A percentile compares a stretch with the other conserved stretches of the same genome.
Conservation (phyloP, 2,113 vertebrate genomes). For the Silurus meridionalis region DNA sequence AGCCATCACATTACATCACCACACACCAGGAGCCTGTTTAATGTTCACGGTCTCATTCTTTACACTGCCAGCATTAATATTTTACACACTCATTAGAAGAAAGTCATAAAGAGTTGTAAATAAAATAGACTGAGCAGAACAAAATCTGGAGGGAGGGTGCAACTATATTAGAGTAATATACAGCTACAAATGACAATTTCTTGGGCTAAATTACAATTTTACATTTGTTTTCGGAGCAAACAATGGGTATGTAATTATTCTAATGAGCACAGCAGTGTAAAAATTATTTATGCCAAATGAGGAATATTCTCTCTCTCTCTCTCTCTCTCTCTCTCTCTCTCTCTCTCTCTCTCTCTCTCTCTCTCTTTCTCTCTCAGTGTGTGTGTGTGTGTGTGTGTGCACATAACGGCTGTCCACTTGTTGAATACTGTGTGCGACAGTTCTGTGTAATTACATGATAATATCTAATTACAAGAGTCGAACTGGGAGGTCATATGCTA, state of each 20-base stretch:
- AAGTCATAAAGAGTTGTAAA: slow-evolving; percentile 21
- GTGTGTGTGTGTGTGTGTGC: not conserved
- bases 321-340: not conserved
- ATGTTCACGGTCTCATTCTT: slow-evolving; percentile 65
- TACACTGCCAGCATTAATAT: slow-evolving; percentile 71
- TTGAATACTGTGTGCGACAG: slow-evolving; percentile 36
- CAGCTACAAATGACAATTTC: slow-evolving; percentile 70
- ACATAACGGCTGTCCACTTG: slow-evolving; percentile 23
- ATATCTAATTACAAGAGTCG: slow-evolving; percentile 47
- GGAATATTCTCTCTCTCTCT: slow-evolving; percentile 2
- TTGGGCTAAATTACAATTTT: slow-evolving; percentile 70
- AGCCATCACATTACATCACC: not conserved
- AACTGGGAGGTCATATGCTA: slow-evolving; percentile 39
- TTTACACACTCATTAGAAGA: slow-evolving; percentile 72
- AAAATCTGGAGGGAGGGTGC: slow-evolving; percentile 54
- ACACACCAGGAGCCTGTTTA: slow-evolving; percentile 58
- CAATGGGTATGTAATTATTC: slow-evolving; percentile 68
- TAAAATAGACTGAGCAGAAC: slow-evolving; percentile 32
- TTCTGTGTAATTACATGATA: slow-evolving; percentile 45
- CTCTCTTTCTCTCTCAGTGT: not conserved
- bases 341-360: not conserved
- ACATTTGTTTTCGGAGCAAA: slow-evolving; percentile 65
- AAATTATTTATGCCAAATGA: slow-evolving; percentile 66
- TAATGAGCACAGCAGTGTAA: slow-evolving; percentile 60
- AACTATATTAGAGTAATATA: slow-evolving; percentile 73